Base-by-base conservation (phyloP, 2,888 invertebrate genomes). In the Dilophus febrilis region DNA sequence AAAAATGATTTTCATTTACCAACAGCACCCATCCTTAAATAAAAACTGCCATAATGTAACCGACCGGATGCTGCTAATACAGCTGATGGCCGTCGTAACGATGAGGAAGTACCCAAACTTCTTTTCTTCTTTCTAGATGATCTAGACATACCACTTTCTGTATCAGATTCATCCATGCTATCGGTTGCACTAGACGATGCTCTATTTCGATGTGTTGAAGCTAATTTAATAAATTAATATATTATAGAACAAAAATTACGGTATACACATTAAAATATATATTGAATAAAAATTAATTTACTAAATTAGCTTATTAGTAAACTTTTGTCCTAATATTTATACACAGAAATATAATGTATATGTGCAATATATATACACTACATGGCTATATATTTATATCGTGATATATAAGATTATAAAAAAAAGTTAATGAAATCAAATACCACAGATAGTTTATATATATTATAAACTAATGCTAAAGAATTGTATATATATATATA, bases 31-130 rank as follows among this genome's bases (percentile, higher is more conserved):
- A 90, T 85, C 49, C 90, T 71, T 44, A 91, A 67, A 61, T 91
- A 91, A 62, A 91, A 90, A 61, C 88, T 88, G 38, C 90, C 90
- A 53, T 86, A 88, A 59, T 88, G 86, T 50, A 84, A 80, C 44
- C 70, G 69, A 2, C 73, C 72, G 34, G 70, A 58, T 12, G 59
- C 54, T 3, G 71, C 63, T 2, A 66, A 61, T 46, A 65, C 46
- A 35, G 63, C 43, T 31, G 37, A 74, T 61, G 55, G 73, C 50
- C 47, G 67, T 51, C 62, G 66, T 58, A 63, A 55, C 43, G 48
- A 67, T 58, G 28, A 60, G n/a, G n/a, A n/a, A 52, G 50, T 66
- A 51, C 47, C 59, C 10, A 44, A 38, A 19, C 42, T 40, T 22
- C 36, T 38, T 43, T 52, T 55, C 13, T 53, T 53, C 38, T 53